Conservation (phyloP, 2,113 vertebrate species). For the Mesoclemmys tuberculata region DNA sequence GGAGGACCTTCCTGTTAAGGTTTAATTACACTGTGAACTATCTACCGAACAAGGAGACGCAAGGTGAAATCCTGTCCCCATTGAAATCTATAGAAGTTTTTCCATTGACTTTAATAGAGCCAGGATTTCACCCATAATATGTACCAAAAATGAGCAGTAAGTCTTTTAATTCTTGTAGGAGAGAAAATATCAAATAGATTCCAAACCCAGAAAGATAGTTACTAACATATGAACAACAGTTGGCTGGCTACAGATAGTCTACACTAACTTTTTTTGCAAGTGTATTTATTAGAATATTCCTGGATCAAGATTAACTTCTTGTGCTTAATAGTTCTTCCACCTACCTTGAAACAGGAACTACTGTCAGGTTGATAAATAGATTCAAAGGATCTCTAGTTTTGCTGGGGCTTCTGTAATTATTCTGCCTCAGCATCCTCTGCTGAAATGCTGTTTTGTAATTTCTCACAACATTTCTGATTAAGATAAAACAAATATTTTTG, state of each 20-base stretch:
- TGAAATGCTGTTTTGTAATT: conserved; percentile 10
- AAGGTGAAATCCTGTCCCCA: too few species aligned
- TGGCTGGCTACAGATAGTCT: neutral
- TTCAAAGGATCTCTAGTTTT: neutral
- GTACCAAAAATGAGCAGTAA: too few species aligned
- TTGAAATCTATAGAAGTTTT: too few species aligned
- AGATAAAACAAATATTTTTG: neutral
- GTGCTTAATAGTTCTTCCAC: conserved; percentile 17
- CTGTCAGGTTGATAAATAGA: neutral
- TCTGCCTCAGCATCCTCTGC: neutral
- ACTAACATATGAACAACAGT: neutral
- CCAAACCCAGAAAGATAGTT: neutral
- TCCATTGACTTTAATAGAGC: too few species aligned
- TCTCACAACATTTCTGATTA: neutral
- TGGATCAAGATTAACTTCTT: conserved; percentile 21
- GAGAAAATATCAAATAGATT: neutral
- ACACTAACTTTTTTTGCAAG: neutral
- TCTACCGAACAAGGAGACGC: too few species aligned
- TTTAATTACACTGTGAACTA: too few species aligned
- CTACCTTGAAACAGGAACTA: neutral
- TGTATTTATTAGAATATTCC: neutral
- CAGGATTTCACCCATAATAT: too few species aligned
- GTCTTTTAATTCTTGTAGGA: neutral
- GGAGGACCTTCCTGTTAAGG: too few species aligned
- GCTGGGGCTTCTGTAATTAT: neutral